phyloP scores from a whole-genome alignment of 1,140 invertebrate genomes.

The Araneus ventricosus region DNA sequence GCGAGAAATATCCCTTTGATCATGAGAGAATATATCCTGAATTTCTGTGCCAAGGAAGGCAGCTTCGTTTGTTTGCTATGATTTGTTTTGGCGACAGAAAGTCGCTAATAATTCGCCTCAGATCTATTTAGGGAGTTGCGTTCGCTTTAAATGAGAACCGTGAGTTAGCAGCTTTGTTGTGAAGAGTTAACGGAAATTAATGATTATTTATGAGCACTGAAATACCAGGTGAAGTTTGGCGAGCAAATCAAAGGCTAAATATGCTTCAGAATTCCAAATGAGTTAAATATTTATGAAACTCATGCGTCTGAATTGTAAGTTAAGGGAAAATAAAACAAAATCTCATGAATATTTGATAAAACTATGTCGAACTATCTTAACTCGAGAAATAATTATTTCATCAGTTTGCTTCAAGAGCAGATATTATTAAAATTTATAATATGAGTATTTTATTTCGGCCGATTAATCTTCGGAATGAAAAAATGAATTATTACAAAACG shows the following conservation, averaged over 20 bases:
- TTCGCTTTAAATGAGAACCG: neutral
- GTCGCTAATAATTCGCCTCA: conserved; percentile 5
- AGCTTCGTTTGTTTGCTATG: neutral
- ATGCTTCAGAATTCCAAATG: neutral
- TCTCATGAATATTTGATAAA: neutral
- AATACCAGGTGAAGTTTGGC: neutral
- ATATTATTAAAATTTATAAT: too few relatives aligned
- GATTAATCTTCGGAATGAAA: too few relatives aligned
- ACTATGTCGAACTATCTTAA: neutral
- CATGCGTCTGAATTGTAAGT: neutral
- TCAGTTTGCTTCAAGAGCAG: too few relatives aligned
- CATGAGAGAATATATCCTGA: neutral
- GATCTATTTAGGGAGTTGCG: neutral
- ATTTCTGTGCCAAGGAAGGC: conserved; percentile 4
- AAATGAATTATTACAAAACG: too few relatives aligned
- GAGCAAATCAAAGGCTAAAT: neutral
- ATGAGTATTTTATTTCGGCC: too few relatives aligned
- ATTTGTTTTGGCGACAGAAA: conserved; percentile 19
- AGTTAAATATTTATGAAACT: conserved; percentile 23
- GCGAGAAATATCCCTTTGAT: neutral
- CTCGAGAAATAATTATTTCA: neutral
- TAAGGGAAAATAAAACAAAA: neutral
- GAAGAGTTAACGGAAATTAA: conserved; percentile 20
- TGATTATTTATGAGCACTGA: conserved; percentile 21
- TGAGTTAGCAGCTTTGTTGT: neutral